Evolutionary conservation across 2,113 vertebrate species (phyloP).

Genomic region (Mungos mungo): DNA sequence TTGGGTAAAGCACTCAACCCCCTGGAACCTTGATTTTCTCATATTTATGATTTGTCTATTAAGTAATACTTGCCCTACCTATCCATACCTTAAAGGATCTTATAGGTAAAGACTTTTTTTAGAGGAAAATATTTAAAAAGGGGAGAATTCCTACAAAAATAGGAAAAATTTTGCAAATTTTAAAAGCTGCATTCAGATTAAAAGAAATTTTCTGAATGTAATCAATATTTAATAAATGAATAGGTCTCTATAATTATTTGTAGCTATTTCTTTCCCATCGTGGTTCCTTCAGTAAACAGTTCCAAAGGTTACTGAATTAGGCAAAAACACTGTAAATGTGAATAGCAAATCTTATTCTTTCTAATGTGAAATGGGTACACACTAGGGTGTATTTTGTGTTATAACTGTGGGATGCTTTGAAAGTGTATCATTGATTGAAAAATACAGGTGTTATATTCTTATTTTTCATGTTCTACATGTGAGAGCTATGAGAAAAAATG

Average conservation of each 20-base stretch:
- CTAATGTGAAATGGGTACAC: slow-evolving; percentile 37
- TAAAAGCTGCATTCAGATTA: background rate
- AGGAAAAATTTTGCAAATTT: background rate
- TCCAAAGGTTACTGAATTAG: background rate
- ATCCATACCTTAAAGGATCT: background rate
- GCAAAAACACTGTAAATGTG: slow-evolving; percentile 33
- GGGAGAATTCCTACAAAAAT: background rate
- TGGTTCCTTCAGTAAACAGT: background rate
- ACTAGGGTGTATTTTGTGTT: background rate
- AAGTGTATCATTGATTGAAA: slow-evolving; percentile 52
- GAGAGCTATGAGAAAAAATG: slow-evolving; percentile 58
- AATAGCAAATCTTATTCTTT: background rate
- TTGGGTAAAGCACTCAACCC: background rate
- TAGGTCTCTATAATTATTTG: background rate
- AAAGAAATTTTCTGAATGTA: background rate
- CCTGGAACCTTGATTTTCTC: background rate
- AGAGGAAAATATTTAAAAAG: background rate
- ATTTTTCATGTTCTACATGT: slow-evolving; percentile 51
- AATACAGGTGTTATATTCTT: background rate
- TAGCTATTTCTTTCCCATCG: background rate
- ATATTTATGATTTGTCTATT: background rate
- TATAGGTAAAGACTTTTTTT: background rate
- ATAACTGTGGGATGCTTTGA: background rate
- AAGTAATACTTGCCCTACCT: background rate
- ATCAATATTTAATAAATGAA: background rate